Percentiles rank a stretch among this genome's conserved stretches.
Evolutionary conservation across 2,797 vertebrate genomes (phyloP).

Genomic region (Acanthurus lineatus): DNA sequence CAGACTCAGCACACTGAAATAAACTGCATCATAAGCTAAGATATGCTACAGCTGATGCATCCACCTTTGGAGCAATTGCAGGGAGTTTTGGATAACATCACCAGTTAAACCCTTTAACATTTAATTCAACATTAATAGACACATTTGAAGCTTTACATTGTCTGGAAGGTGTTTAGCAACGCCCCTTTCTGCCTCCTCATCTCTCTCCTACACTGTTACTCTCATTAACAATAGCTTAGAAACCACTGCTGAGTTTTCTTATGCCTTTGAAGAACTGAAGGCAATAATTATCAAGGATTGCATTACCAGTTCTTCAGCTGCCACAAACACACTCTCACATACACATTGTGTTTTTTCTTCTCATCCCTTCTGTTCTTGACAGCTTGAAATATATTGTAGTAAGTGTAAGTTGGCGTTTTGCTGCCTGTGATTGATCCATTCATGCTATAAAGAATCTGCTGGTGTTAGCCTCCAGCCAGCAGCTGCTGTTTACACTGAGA

Average conservation of each 20-base stretch:
- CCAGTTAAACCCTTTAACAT: too few species aligned
- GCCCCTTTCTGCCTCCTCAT: background rate
- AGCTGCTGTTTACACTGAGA: slow-evolving; percentile 26
- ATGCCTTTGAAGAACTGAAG: slow-evolving; percentile 20
- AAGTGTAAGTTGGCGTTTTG: slow-evolving; percentile 1
- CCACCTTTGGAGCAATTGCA: background rate
- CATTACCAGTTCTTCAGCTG: background rate
- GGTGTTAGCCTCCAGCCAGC: slow-evolving; percentile 14
- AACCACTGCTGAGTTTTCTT: slow-evolving; percentile 36
- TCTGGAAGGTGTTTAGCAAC: background rate
- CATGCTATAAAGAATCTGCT: slow-evolving; percentile 3
- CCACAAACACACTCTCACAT: background rate
- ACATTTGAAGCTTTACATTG: background rate
- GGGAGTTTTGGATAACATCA: background rate
- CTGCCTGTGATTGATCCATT: slow-evolving; percentile 24
- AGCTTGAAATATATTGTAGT: slow-evolving; percentile 10
- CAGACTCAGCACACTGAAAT: slow-evolving; percentile 32
- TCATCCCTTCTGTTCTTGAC: slow-evolving; percentile 12
- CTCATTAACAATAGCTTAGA: slow-evolving; percentile 54
- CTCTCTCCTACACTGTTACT: background rate
- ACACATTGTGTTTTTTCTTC: background rate
- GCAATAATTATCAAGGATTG: slow-evolving; percentile 37
- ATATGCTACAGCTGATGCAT: slow-evolving; percentile 15
- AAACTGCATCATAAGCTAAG: slow-evolving; percentile 15
- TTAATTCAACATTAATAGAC: background rate